phyloP scores from a whole-genome alignment of 2,888 invertebrate genomes.

The Lordiphosa andalusiaca region DNA sequence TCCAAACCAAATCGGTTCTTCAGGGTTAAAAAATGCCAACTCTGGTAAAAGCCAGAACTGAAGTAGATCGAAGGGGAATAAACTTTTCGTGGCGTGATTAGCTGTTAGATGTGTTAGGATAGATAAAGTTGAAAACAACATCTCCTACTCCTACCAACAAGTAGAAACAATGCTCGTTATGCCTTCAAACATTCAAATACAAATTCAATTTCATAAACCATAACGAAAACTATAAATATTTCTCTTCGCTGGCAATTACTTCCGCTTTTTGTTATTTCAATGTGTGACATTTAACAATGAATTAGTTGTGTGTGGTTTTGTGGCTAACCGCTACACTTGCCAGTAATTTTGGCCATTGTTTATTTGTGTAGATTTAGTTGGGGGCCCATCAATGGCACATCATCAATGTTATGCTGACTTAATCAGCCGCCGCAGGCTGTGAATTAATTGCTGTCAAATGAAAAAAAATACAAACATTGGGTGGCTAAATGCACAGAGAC shows the following conservation, averaged over 20 bases:
- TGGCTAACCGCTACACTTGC: constrained; percentile 28
- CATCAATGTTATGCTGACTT: constrained; percentile 37
- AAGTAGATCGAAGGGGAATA: no score
- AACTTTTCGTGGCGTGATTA: no score
- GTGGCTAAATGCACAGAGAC: constrained; percentile 30
- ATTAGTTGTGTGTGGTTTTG: constrained; percentile 32
- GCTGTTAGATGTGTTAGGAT: no score
- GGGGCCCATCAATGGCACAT: constrained; percentile 16
- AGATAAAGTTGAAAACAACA: no score
- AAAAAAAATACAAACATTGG: constrained; percentile 57
- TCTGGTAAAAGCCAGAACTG: no score
- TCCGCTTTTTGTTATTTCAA: no score
- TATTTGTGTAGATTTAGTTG: constrained; percentile 49
- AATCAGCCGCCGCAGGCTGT: constrained; percentile 48
- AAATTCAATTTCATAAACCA: neutral
- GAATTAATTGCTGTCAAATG: constrained; percentile 57
- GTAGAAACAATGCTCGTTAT: no score
- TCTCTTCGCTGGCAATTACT: no score
- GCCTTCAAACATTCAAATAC: no score
- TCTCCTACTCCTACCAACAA: no score
- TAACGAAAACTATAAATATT: neutral
- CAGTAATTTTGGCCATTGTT: constrained; percentile 27
- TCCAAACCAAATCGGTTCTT: no score
- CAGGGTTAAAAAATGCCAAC: no score
- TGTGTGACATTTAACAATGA: constrained; percentile 10